Evolutionary conservation across 1,140 invertebrate genomes (phyloP), one percentile per base, ranked within the genome.

Genomic region (Hyles vespertilio): DNA sequence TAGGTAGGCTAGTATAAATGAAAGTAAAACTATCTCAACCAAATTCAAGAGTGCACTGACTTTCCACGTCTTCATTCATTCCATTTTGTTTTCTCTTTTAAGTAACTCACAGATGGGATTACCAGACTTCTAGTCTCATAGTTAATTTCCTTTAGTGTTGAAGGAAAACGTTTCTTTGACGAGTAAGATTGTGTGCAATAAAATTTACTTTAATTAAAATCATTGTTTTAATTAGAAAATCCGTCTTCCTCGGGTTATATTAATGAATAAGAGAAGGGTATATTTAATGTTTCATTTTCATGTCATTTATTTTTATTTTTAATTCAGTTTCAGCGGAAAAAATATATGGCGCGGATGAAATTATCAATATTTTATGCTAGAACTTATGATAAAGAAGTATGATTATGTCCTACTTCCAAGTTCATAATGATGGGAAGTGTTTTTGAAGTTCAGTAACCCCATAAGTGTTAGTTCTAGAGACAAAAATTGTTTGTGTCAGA

Each of bases 181-280:
- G 43, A 56, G 52, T 36, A 32, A 46, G 56, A 46, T 50, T 66
- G 60, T 59, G 56, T 63, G 58, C 60, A 56, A 32, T 62, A 45
- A 67, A 60, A 70, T 66, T 70, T 58, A 67, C 57, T 63, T 66
- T 56, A 69, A 76, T 73, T 73, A 67, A 69, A 66, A 66, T 63
- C 51, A 66, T 69, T 65, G 56, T 56, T 65, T 69, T 61, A 63
- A 65, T 69, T 60, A 63, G n/a, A 58, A 60, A 60, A 63, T 63
- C 22, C 51, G 48, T 33, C 57, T 53, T 32, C 9, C 5, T 50
- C 32, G 4, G 7, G 48, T 32, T 50, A 50, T 5, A 22, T 50
- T 22, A 50, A 32, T 50, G 32, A 8, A 50, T 11, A 22, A 50
- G 9, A 50, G 32, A 32, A 50, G 22, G 46, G 22, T 32, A 50